Percentiles rank a stretch among this genome's conserved stretches.
These are phyloP conservation scores for Eupithecia subfuscata DNA, from an alignment of 2,888 invertebrate species.

Conservation along the genomic window DNA sequence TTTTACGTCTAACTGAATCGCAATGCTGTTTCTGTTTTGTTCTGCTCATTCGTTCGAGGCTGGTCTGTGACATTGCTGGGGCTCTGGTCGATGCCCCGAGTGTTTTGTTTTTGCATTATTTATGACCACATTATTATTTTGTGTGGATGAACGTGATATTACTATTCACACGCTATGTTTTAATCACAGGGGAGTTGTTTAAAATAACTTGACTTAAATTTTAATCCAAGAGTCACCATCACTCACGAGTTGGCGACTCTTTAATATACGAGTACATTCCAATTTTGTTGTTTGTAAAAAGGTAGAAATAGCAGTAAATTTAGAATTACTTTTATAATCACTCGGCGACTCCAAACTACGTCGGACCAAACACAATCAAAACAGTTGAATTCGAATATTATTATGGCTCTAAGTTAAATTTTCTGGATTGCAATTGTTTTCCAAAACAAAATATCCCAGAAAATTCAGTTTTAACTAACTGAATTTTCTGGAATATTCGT, in stretches of 20 bases:
- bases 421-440: too few relatives aligned
- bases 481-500: too few relatives aligned
- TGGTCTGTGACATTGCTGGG: constrained; percentile 7
- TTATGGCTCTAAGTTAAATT: too few relatives aligned
- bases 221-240: too few relatives aligned
- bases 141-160: neutral
- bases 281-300: neutral
- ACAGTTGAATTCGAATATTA: too few relatives aligned
- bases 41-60: neutral
- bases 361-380: too few relatives aligned
- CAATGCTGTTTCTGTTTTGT: constrained; percentile 6
- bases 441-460: too few relatives aligned
- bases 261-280: too few relatives aligned
- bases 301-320: neutral
- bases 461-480: too few relatives aligned
- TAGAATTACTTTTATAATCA: too few relatives aligned
- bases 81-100: constrained; percentile 4
- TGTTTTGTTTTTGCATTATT: constrained; percentile 11
- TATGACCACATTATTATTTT: neutral
- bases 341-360: too few relatives aligned
- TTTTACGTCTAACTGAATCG: constrained; percentile 4
- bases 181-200: neutral
- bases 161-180: neutral
- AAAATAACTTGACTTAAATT: too few relatives aligned
- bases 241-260: neutral